phyloP scores from a whole-genome alignment of 2,888 invertebrate species.

The Temnothorax ravouxi region DNA sequence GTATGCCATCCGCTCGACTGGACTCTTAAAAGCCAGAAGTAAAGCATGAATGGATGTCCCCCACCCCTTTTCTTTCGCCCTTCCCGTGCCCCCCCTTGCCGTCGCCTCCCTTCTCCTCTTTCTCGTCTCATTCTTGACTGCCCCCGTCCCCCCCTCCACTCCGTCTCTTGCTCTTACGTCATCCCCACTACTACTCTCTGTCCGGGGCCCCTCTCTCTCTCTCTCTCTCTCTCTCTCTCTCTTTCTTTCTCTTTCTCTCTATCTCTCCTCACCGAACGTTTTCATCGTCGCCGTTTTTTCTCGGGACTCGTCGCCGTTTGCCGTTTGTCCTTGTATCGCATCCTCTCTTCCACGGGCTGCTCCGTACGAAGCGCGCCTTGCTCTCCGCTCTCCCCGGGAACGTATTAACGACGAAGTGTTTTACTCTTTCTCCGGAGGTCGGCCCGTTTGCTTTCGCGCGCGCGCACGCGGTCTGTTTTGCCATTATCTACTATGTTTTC shows the following conservation, averaged over 20 bases:
- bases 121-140: conserved; percentile 57
- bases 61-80: conserved; percentile 75
- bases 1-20: conserved; percentile 84
- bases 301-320: conserved; percentile 48
- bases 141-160: conserved; percentile 21
- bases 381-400: conserved; percentile 20
- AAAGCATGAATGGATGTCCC: conserved; percentile 85
- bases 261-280: conserved; percentile 41
- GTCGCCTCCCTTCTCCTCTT: conserved; percentile 47
- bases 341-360: conserved; percentile 47
- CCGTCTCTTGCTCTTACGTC: conserved; percentile 44
- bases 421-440: conserved; percentile 50
- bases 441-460: conserved; percentile 48
- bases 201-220: neutral
- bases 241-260: neutral
- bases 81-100: conserved; percentile 63
- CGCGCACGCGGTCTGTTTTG: conserved; percentile 18
- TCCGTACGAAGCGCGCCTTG: conserved; percentile 32
- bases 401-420: conserved; percentile 48
- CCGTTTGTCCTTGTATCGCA: conserved; percentile 56
- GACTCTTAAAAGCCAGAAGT: conserved; percentile 84
- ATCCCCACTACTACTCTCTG: conserved; percentile 52
- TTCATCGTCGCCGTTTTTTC: conserved; percentile 50
- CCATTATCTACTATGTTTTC: conserved; percentile 22
- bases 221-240: neutral